phyloP scores from a whole-genome alignment of 2,113 vertebrate genomes.

The Rhinoptilus africanus region DNA sequence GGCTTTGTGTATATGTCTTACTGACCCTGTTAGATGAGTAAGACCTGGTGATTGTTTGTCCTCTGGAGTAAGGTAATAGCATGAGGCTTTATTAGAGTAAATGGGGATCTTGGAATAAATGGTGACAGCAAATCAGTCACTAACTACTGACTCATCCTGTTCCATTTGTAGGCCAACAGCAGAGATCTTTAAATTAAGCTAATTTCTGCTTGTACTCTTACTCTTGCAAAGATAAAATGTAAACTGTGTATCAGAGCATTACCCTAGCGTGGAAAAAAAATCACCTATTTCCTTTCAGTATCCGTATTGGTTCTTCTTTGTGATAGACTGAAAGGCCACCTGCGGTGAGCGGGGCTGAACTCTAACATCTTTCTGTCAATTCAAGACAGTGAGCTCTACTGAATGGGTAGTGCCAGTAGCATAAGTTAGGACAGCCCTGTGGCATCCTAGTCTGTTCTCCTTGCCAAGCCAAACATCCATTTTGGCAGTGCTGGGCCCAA shows the following conservation, averaged over 20 bases:
- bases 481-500: background rate
- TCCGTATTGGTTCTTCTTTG: background rate
- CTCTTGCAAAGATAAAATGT: background rate
- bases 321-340: background rate
- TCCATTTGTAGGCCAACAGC: background rate
- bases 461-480: background rate
- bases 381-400: background rate
- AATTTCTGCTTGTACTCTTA: background rate
- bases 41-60: background rate
- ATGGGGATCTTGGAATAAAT: background rate
- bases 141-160: background rate
- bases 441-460: background rate
- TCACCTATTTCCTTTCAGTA: background rate
- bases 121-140: slow-evolving; percentile 5
- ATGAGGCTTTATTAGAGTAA: background rate
- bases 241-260: background rate
- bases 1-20: background rate
- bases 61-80: background rate
- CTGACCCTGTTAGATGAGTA: background rate
- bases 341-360: background rate
- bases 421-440: background rate
- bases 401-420: background rate
- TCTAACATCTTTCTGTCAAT: background rate
- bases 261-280: background rate
- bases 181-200: background rate